These are phyloP conservation scores for Poecile montanus DNA, from an alignment of 2,797 vertebrate genomes.

Conservation along the genomic window DNA sequence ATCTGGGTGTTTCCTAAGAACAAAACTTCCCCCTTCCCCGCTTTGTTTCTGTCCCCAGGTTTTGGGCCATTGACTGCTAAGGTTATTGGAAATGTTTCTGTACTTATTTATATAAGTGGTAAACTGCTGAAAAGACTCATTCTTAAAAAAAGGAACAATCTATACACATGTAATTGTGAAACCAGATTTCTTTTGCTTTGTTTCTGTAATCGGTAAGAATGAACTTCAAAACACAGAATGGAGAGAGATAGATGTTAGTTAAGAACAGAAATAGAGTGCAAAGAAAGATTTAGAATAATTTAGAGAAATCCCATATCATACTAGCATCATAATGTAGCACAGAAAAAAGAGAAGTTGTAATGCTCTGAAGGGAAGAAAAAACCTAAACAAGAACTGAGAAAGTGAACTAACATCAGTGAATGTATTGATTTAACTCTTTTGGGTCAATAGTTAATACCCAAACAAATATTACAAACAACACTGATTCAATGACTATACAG, in stretches of 20 bases:
- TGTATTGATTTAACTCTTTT: neutral
- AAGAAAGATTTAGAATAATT: neutral
- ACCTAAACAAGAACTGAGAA: neutral
- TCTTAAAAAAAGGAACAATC: neutral
- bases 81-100: neutral
- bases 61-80: neutral
- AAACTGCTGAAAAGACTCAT: neutral
- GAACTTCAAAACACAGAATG: neutral
- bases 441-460: neutral
- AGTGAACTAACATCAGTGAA: neutral
- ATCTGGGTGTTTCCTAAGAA: constrained; percentile 17
- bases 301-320: neutral
- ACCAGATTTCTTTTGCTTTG: neutral
- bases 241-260: neutral
- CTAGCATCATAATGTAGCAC: neutral
- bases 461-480: neutral
- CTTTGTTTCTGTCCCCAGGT: neutral
- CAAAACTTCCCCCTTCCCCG: neutral
- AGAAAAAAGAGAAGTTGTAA: neutral
- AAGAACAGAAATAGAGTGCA: neutral
- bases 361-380: neutral
- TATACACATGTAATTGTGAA: neutral
- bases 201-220: neutral
- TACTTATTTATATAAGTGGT: neutral
- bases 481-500: neutral